A percentile compares a stretch with the other conserved stretches of the same genome.
Evolutionary conservation across 2,888 invertebrate genomes (phyloP).

Genomic region (Lasioglossum calceatum): DNA sequence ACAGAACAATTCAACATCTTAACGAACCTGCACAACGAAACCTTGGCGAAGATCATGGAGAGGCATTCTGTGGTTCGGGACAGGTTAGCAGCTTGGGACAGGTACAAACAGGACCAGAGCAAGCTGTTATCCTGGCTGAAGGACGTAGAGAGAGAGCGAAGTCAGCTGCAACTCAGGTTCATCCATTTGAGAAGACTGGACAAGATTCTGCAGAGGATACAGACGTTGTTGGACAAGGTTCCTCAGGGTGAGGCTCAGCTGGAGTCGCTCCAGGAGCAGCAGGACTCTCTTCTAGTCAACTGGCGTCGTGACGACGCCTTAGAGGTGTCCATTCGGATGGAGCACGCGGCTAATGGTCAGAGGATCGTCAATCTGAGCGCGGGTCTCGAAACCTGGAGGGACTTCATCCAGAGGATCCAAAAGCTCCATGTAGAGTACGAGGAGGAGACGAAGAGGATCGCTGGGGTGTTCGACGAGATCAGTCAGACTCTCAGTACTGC

Average conservation of each 20-base stretch:
- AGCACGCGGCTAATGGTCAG: conserved; percentile 91
- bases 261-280: conserved; percentile 88
- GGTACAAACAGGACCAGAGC: conserved; percentile 90
- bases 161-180: conserved; percentile 91
- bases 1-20: conserved; percentile 91
- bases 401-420: conserved; percentile 89
- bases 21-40: conserved; percentile 93
- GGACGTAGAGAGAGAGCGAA: conserved; percentile 91
- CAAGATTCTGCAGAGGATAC: conserved; percentile 89
- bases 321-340: conserved; percentile 92
- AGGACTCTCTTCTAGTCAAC: conserved; percentile 88
- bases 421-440: conserved; percentile 88
- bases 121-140: conserved; percentile 92
- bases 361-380: conserved; percentile 92
- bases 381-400: conserved; percentile 92
- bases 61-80: conserved; percentile 91
- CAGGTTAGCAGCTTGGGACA: conserved; percentile 91
- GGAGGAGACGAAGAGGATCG: too few species aligned
- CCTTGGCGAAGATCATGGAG: conserved; percentile 91
- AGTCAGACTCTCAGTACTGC: too few species aligned
- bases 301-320: conserved; percentile 93
- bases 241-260: conserved; percentile 89
- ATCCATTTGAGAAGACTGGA: conserved; percentile 91
- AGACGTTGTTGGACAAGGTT: conserved; percentile 89
- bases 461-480: too few species aligned